Evolutionary conservation across 2,113 vertebrate species (phyloP).

Genomic region (Carassius carassius): DNA sequence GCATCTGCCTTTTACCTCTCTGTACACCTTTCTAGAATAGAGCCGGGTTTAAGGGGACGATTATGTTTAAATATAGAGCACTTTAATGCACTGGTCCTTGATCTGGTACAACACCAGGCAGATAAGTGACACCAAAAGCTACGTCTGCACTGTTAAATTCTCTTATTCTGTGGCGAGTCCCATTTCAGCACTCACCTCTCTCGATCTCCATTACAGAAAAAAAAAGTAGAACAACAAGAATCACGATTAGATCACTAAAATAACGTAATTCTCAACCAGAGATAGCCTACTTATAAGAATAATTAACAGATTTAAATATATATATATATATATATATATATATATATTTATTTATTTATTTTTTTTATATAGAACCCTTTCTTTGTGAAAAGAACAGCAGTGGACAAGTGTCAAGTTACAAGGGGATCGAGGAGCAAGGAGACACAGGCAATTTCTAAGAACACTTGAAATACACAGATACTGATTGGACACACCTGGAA

Average conservation of each 20-base stretch:
- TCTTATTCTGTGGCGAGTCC: neutral
- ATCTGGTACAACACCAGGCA: conserved; percentile 27
- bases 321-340: too few species aligned
- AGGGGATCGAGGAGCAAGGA: too few species aligned
- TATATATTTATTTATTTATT: too few species aligned
- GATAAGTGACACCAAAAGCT: conserved; percentile 39
- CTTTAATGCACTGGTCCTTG: conserved; percentile 36
- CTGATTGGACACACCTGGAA: too few species aligned
- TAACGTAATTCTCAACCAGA: neutral
- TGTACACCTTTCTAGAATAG: conserved; percentile 53
- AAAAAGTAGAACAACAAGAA: conserved; percentile 21
- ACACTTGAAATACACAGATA: too few species aligned
- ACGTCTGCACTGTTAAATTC: conserved; percentile 35
- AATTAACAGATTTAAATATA: too few species aligned
- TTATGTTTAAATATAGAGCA: conserved; percentile 40
- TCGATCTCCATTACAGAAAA: neutral
- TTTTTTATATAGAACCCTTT: too few species aligned
- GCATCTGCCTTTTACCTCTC: conserved; percentile 53
- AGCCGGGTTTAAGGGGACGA: conserved; percentile 34
- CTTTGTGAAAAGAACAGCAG: too few species aligned
- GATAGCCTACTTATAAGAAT: neutral
- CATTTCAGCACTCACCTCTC: conserved; percentile 9
- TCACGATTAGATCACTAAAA: neutral
- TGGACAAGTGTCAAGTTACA: too few species aligned
- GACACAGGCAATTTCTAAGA: too few species aligned